Percentiles rank a stretch among this genome's conserved stretches.
Evolutionary conservation across 2,888 invertebrate genomes (phyloP).

Genomic region (Eupeodes latifasciatus): DNA sequence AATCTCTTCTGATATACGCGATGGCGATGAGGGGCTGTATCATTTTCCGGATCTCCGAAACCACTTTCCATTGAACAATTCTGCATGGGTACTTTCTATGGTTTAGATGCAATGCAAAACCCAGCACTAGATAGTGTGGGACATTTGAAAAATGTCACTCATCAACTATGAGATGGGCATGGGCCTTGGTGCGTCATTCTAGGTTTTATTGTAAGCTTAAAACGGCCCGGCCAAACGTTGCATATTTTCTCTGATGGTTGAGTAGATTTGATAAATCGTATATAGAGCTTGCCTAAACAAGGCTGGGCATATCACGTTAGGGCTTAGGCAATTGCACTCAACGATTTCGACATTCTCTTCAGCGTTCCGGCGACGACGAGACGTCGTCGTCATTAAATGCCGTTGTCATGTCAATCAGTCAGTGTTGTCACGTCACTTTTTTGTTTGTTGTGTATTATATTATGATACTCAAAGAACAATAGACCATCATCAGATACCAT

Average conservation of each 20-base stretch:
- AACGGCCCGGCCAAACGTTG: neutral
- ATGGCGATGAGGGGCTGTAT: neutral
- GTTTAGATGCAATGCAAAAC: neutral
- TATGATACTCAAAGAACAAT: slow-evolving; percentile 47
- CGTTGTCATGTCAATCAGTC: slow-evolving; percentile 33
- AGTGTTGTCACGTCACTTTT: neutral
- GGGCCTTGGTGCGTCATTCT: slow-evolving; percentile 37
- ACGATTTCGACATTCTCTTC: neutral
- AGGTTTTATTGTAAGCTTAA: slow-evolving; percentile 12
- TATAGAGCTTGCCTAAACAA: too few relatives aligned
- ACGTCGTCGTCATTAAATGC: slow-evolving; percentile 17
- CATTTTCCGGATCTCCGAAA: neutral
- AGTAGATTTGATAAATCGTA: too few relatives aligned
- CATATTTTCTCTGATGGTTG: slow-evolving; percentile 30
- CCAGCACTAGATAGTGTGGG: neutral
- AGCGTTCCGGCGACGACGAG: neutral
- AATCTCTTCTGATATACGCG: neutral
- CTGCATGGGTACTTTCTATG: neutral
- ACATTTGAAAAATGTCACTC: slow-evolving; percentile 45
- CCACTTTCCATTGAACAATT: neutral
- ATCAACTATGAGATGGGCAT: slow-evolving; percentile 37
- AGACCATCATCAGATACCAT: slow-evolving; percentile 38
- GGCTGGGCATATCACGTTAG: slow-evolving; percentile 9
- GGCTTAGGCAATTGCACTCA: slow-evolving; percentile 6
- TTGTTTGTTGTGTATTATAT: slow-evolving; percentile 13